Conservation (phyloP, 2,113 vertebrate genomes). For the Mobula birostris region DNA sequence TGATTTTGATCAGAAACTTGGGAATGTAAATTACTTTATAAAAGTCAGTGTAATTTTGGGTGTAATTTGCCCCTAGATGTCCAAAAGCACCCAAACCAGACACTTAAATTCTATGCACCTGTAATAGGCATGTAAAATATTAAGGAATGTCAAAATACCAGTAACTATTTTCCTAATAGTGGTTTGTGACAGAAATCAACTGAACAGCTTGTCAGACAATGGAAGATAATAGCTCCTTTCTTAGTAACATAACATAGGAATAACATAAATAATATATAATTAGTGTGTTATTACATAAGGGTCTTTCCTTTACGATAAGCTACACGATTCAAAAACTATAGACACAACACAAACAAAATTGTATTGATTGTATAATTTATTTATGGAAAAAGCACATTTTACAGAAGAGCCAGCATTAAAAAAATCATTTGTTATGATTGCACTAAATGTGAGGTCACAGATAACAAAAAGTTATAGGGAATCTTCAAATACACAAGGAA, state of each 20-base stretch:
- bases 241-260: neutral
- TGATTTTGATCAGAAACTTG: neutral
- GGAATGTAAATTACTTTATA: neutral
- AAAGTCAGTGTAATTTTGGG: neutral
- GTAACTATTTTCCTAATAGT: neutral
- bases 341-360: neutral
- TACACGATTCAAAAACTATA: neutral
- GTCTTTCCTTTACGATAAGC: neutral
- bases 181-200: neutral
- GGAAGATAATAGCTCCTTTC: neutral
- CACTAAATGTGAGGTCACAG: conserved; percentile 25
- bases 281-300: neutral
- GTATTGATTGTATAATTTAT: conserved; percentile 17
- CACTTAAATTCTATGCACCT: neutral
- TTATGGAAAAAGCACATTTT: neutral
- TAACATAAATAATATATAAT: neutral
- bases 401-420: neutral
- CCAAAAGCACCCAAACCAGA: neutral
- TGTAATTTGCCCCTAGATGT: neutral
- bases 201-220: neutral
- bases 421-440: neutral
- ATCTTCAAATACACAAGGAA: neutral
- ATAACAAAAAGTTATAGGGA: neutral
- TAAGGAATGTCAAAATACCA: neutral
- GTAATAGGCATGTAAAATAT: neutral